phyloP scores from a whole-genome alignment of 2,113 vertebrate species.

The Bombycilla garrulus region DNA sequence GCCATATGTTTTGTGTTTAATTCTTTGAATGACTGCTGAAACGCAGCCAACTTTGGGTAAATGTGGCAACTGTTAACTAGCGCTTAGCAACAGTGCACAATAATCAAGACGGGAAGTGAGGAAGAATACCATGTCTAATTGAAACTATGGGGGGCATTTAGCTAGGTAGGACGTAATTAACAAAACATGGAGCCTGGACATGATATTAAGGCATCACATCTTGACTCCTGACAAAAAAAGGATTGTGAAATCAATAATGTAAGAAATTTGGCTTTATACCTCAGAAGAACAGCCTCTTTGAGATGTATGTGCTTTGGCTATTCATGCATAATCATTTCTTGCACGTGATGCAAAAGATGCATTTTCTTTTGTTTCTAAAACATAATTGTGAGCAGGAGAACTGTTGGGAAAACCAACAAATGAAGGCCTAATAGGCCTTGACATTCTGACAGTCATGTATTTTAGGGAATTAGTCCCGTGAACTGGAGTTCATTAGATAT shows the following conservation, averaged over 20 bases:
- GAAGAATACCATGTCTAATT: conserved; percentile 65
- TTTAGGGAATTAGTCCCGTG: background rate
- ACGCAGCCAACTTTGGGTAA: conserved; percentile 31
- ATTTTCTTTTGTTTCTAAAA: background rate
- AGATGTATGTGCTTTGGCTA: fast-evolving
- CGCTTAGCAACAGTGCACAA: conserved; percentile 53
- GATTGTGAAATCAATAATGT: background rate
- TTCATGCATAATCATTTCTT: background rate
- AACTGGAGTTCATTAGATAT: background rate
- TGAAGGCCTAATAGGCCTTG: conserved; percentile 3
- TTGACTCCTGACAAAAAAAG: background rate
- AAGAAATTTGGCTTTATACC: background rate
- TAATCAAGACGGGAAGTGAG: conserved; percentile 57
- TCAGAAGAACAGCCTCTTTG: background rate
- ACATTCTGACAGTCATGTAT: background rate
- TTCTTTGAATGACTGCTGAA: conserved; percentile 46
- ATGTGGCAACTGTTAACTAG: conserved; percentile 67
- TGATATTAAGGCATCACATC: conserved; percentile 25
- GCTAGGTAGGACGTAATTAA: conserved; percentile 47
- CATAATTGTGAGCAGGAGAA: background rate
- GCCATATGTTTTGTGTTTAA: conserved; percentile 62
- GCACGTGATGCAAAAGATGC: fast-evolving
- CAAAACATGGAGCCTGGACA: conserved; percentile 32
- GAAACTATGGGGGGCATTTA: conserved; percentile 54
- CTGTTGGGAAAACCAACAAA: background rate